Conservation (phyloP, 1,140 invertebrate species). For the Trichonephila inaurata region DNA sequence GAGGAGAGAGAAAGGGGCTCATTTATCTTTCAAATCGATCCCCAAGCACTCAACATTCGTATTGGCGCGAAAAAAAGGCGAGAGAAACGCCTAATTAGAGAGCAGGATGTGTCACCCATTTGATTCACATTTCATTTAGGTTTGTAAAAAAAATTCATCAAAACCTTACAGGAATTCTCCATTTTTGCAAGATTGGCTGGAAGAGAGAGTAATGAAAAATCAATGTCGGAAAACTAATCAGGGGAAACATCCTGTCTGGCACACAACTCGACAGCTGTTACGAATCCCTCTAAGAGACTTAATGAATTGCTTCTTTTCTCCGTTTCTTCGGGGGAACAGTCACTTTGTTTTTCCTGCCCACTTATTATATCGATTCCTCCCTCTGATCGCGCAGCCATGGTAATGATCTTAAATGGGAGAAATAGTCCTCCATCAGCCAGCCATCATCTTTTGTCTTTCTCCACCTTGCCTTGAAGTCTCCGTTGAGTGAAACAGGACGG, state of each 20-base stretch:
- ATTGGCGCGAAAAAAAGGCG: background rate
- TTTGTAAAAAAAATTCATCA: background rate
- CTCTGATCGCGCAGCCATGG: background rate
- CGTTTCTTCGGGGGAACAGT: constrained; percentile 13
- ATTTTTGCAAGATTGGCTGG: background rate
- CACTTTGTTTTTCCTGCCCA: background rate
- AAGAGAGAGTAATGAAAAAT: constrained; percentile 42
- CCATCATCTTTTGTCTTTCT: too few relatives aligned
- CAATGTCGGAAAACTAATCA: constrained; percentile 50
- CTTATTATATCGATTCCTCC: background rate
- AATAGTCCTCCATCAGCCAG: background rate
- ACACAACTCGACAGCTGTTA: constrained; percentile 30
- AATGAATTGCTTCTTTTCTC: constrained; percentile 48
- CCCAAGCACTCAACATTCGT: background rate
- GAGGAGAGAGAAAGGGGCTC: background rate
- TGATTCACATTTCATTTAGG: constrained; percentile 24
- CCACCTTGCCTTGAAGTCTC: too few relatives aligned
- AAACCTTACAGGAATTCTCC: background rate
- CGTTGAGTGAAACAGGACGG: too few relatives aligned
- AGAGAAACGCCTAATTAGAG: background rate
- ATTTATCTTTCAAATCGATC: background rate
- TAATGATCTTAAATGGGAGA: background rate
- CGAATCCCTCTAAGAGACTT: constrained; percentile 21
- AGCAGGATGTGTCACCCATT: background rate
- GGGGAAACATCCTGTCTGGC: background rate